phyloP scores from a whole-genome alignment of 2,888 invertebrate genomes.

The Hemaris fuciformis region DNA sequence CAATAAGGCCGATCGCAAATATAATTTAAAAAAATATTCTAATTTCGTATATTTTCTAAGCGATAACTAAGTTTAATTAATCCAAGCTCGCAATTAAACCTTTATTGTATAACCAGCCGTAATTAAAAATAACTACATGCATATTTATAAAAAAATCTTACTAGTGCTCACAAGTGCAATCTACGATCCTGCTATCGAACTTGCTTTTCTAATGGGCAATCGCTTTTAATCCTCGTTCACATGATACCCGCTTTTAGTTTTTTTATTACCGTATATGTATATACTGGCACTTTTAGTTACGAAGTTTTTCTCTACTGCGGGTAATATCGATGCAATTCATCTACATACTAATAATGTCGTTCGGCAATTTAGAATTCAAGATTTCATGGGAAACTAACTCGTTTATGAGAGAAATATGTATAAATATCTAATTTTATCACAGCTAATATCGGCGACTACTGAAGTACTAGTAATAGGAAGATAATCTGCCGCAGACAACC shows the following conservation, averaged over 20 bases:
- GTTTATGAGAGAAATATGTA: not conserved
- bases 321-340: not conserved
- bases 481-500: not conserved
- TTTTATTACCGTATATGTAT: not conserved
- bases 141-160: not conserved
- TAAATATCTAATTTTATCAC: constrained; percentile 12
- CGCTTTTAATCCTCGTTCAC: not conserved
- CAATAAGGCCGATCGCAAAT: no score
- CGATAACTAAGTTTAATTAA: no score
- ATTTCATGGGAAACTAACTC: constrained; percentile 2
- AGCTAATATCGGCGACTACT: constrained; percentile 3
- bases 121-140: not conserved
- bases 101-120: not conserved
- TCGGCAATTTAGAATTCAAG: not conserved
- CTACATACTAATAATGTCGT: constrained; percentile 3
- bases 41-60: no score
- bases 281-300: not conserved
- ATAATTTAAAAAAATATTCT: no score
- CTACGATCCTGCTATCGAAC: not conserved
- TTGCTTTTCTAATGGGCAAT: not conserved
- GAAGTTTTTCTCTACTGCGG: not conserved
- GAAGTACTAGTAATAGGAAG: constrained; percentile 9
- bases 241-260: not conserved
- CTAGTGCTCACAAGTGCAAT: not conserved
- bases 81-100: not conserved